Evolutionary conservation across 2,888 invertebrate species (phyloP), one percentile per base, ranked within the genome.

Genomic region (Ophion ellenae): DNA sequence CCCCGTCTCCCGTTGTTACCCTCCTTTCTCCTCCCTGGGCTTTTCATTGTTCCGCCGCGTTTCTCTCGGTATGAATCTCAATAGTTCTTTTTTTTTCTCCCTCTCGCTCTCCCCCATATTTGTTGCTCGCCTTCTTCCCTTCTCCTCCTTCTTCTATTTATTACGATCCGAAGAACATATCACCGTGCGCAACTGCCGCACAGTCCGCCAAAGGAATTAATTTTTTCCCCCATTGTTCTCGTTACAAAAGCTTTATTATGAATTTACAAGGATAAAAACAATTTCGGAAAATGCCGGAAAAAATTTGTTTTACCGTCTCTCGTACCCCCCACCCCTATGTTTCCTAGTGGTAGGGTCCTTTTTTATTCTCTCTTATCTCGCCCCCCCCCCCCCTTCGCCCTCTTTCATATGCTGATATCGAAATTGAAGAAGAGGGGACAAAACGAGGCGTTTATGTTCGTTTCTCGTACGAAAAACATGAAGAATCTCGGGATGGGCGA

Each of bases 381-480:
- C 57, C 5, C n/a, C 10, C 2, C 0, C 0, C 45, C 2, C 17
- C 24, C 7, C 7, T 36, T 67, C 45, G 59, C 32, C 28, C 63
- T 73, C 69, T 81, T 81, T 78, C 66, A 61, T 78, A 81, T 71
- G 81, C 81, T 84, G 89, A 88, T 89, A 89, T 87, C 88, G 80
- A 70, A 87, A 90, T 89, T 61, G 90, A 73, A 87, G 80, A 74
- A 77, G 86, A 83, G 59, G 86, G 89, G 85, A 87, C 90, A 89
- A 88, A 90, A 90, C 87, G 87, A 90, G 87, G 89, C 90, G 88
- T 91, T 90, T 90, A 90, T 89, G 86, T 86, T 88, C 78, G 85
- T 69, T 69, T 81, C 81, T 53, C 17, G 81, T 78, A 75, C 24
- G 63, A 64, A 63, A 66, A 71, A 53, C 20, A 76, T 73, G 80